Evolutionary conservation across 2,113 vertebrate species (phyloP), one percentile per base, ranked within the genome.

Genomic region (Galeopterus variegatus): DNA sequence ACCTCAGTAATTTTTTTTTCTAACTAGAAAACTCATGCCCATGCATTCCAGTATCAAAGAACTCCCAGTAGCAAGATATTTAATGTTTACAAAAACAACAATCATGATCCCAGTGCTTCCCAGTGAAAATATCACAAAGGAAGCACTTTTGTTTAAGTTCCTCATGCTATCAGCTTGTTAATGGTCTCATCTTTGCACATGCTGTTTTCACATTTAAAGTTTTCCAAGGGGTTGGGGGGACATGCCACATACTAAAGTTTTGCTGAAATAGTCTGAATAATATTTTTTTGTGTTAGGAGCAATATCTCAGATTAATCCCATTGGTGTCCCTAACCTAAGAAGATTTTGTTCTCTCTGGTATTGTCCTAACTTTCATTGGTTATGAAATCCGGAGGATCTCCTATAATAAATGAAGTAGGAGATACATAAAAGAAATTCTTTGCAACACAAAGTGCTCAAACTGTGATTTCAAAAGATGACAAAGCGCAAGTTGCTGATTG

Each of bases 31-130:
- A 69, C 14, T 48, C 75, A 73, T 26, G 45, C 10, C 31, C 13
- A 93, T 28, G 33, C 7, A 69, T 76, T 90, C 73, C 52, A 77
- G 8, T 70, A 60, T 77, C 79, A 92, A 93, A 75, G 45, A 23
- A 90, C 48, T 80, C 19, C 19, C 7, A 86, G 13, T 26, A 70
- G 17, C 21, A 60, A 84, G 12, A 90, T 65, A 96, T 80, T 58
- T 85, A 96, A 86, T 69, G 26, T 85, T 76, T 76, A 94, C 54
- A 96, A 64, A 45, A 21, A 89, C n/a, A 94, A 79, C 36, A 64
- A 69, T 56, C 36, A 84, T 1, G 67, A 64, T 52, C 2, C 13
- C 52, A 82, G 18, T 60, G 18, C 88, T 94, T 95, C 72, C 54
- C n/a, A 96, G 31, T 82, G 85, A 94, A 95, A 94, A 93, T 88